These are phyloP conservation scores for Reticulitermes speratus DNA, from an alignment of 1,140 invertebrate genomes.

Conservation along the genomic window DNA sequence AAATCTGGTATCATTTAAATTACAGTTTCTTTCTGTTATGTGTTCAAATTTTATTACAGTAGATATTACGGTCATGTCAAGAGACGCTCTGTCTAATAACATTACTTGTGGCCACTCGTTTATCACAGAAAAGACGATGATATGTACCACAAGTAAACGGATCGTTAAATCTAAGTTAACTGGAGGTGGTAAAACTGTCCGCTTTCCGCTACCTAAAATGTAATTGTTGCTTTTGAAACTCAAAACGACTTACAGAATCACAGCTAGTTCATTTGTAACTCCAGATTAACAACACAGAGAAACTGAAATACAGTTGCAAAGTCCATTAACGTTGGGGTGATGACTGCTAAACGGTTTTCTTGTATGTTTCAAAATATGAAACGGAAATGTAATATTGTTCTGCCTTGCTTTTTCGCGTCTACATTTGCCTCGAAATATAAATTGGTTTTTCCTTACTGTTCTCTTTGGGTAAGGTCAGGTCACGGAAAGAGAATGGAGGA, in stretches of 20 bases:
- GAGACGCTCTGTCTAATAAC: too few relatives aligned
- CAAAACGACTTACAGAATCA: neutral
- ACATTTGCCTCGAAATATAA: neutral
- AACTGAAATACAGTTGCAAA: neutral
- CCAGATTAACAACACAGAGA: neutral
- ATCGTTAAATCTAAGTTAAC: neutral
- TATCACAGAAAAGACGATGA: too few relatives aligned
- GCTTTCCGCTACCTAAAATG: neutral
- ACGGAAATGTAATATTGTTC: neutral
- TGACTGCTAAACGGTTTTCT: neutral
- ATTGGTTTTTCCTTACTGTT: conserved; percentile 8
- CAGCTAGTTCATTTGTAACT: neutral
- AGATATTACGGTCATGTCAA: too few relatives aligned
- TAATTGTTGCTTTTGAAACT: neutral
- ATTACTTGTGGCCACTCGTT: too few relatives aligned
- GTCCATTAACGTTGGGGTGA: neutral
- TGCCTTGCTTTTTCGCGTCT: neutral
- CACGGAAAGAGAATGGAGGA: neutral
- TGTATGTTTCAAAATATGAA: neutral
- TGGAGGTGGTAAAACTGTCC: neutral
- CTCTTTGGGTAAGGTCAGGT: neutral
- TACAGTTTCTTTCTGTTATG: too few relatives aligned
- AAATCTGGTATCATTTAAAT: too few relatives aligned
- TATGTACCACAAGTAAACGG: too few relatives aligned
- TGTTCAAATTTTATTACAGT: too few relatives aligned